phyloP scores from a whole-genome alignment of 2,113 vertebrate species.

The Colaptes auratus region DNA sequence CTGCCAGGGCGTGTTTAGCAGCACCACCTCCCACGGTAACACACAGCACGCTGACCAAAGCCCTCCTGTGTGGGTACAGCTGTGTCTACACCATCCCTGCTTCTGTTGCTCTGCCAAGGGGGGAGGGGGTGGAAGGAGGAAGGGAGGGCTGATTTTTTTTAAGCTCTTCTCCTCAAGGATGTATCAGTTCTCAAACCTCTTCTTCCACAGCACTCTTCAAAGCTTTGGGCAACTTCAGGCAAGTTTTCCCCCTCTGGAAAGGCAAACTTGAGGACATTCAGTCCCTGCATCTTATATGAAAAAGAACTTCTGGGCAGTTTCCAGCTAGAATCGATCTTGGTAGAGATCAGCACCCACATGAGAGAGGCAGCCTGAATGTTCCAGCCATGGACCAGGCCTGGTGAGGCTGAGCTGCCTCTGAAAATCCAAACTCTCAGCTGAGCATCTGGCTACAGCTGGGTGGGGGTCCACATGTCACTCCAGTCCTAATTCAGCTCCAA shows the following conservation, averaged over 20 bases:
- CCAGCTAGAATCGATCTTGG: background rate
- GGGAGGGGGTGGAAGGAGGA: background rate
- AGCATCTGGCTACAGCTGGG: background rate
- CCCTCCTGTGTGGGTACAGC: slow-evolving; percentile 23
- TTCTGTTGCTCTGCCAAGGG: slow-evolving; percentile 41
- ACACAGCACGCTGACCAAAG: background rate
- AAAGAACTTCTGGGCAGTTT: background rate
- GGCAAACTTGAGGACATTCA: background rate
- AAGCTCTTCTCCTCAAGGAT: slow-evolving; percentile 10
- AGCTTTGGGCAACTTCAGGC: background rate
- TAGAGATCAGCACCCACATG: background rate
- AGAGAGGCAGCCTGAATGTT: background rate
- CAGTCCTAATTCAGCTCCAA: background rate
- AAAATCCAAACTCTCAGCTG: background rate
- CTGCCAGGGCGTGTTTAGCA: background rate
- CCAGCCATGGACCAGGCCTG: background rate
- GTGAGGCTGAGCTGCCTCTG: rapidly evolving
- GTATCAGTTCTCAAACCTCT: background rate
- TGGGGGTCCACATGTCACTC: background rate
- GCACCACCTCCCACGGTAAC: slow-evolving; percentile 11
- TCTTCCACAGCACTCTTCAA: background rate
- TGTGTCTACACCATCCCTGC: slow-evolving; percentile 58
- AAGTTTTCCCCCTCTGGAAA: background rate
- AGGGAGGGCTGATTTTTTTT: background rate
- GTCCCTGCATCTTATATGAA: background rate